phyloP scores from a whole-genome alignment of 2,113 vertebrate species.

The Xenopus borealis region DNA sequence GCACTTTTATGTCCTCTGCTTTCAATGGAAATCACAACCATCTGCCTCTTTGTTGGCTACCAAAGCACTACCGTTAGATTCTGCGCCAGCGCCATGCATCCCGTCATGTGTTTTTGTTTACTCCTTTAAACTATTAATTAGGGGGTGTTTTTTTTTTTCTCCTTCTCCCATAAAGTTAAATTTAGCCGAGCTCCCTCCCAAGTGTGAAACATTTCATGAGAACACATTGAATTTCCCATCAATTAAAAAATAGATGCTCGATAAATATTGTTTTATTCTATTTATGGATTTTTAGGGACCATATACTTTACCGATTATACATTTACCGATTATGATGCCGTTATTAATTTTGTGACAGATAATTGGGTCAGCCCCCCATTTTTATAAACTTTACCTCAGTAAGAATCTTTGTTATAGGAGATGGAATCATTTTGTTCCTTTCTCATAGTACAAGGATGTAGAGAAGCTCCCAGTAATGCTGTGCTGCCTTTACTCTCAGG shows the following conservation, averaged over 20 bases:
- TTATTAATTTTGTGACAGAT: no score
- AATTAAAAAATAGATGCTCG: not conserved
- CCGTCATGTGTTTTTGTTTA: slow-evolving; percentile 78
- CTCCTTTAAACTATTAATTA: slow-evolving; percentile 73
- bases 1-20: slow-evolving; percentile 52
- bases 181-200: slow-evolving; percentile 66
- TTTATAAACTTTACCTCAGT: no score
- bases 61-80: slow-evolving; percentile 65
- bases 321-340: no score
- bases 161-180: slow-evolving; percentile 75
- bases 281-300: no score
- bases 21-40: slow-evolving; percentile 60
- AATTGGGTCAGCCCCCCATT: no score
- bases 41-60: slow-evolving; percentile 69
- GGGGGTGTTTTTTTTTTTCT: slow-evolving; percentile 56
- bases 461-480: no score
- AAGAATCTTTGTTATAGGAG: no score
- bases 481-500: no score
- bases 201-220: slow-evolving; percentile 70
- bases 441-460: no score
- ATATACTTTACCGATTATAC: no score
- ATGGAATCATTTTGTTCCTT: no score
- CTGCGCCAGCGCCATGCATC: slow-evolving; percentile 63
- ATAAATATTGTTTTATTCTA: no score
- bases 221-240: slow-evolving; percentile 53